Conservation (phyloP, 2,113 vertebrate genomes). For the Pelecanus crispus region DNA sequence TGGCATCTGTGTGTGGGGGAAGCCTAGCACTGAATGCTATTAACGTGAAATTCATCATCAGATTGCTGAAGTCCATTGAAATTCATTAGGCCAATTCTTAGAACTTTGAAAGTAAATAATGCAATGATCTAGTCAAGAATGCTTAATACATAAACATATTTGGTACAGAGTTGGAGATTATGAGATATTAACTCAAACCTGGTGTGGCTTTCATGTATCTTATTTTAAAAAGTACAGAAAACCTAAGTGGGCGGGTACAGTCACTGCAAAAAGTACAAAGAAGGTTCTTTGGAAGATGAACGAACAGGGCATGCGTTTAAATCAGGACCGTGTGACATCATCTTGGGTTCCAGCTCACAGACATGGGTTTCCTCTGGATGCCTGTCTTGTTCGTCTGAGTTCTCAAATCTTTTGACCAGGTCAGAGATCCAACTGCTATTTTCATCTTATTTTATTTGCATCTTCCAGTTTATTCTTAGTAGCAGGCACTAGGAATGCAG, state of each 20-base stretch:
- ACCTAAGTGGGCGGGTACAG: not conserved
- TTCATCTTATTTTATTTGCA: not conserved
- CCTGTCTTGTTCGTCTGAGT: not conserved
- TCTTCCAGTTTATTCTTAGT: not conserved
- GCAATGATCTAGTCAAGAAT: not conserved
- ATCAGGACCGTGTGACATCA: not conserved
- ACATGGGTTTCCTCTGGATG: not conserved
- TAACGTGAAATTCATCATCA: not conserved
- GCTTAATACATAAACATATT: not conserved
- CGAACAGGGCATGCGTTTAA: not conserved
- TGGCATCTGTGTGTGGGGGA: no score
- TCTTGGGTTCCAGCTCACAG: not conserved
- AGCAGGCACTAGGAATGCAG: not conserved
- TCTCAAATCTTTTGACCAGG: not conserved
- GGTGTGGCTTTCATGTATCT: not conserved
- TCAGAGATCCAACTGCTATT: not conserved
- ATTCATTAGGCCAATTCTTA: not conserved
- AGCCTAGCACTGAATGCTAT: not conserved
- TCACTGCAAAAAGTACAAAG: not conserved
- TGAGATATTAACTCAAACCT: not conserved
- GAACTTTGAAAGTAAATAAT: not conserved
- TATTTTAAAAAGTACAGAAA: not conserved
- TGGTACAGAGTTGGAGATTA: not conserved
- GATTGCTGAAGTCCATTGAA: not conserved
- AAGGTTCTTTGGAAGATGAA: not conserved